Base-by-base conservation (phyloP, 2,888 invertebrate genomes). In the Dryobotodes eremita region DNA sequence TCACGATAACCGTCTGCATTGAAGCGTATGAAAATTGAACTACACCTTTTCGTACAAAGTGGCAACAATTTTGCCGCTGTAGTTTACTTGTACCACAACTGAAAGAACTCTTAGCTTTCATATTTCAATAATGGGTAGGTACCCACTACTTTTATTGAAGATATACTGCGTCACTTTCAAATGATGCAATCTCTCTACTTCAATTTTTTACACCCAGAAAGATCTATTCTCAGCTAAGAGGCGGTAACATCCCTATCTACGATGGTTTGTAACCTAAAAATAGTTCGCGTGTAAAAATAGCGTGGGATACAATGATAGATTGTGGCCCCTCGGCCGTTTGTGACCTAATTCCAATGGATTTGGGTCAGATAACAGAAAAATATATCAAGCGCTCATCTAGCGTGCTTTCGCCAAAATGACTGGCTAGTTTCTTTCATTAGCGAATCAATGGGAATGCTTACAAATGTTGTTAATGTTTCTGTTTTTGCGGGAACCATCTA, bases 351-450 rank as follows among this genome's bases (percentile, higher is more conserved):
- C 57, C 26, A 11, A 17, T 17, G n/a, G 68, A 84, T 89, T 82
- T 89, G 75, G 86, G 88, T 88, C 88, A 85, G 82, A 80, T 68
- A 80, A 85, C 80, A 74, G 72, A 84, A 84, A 84, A 80, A 76
- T 86, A 42, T 73, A 80, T 76, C 74, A 85, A 59, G 65, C 68
- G 59, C 57, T 78, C 79, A 86, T 83, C 71, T 69, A 71, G 61
- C 46, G 62, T 62, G 75, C 15, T 68, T 57, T 50, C 5, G n/a
- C 11, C 26, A 20, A 65, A 65, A 59, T 86, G 78, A 86, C 84
- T 77, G 57, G 78, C 31, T 70, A 71, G 77, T 86, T 83, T 62
- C 70, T 75, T 76, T 71, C 72, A 83, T 80, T 83, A 48, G 36
- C 11, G 42, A 78, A 79, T 82, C 65, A 69, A 69, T 72, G 74